A percentile compares a stretch with the other conserved stretches of the same genome.
Conservation (phyloP, 2,113 vertebrate species). For the Zingel zingel region DNA sequence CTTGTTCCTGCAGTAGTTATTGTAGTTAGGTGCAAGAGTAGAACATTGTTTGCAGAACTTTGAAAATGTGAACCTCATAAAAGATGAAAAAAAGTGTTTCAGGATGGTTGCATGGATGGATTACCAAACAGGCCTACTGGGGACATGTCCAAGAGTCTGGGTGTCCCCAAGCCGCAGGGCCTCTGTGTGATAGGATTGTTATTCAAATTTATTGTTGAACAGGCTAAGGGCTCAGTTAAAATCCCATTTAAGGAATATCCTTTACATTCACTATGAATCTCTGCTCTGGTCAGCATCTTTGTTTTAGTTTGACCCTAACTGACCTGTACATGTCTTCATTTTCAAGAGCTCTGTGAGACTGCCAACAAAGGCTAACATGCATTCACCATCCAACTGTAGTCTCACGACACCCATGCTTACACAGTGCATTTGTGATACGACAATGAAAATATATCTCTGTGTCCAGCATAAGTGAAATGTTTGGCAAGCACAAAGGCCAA, state of each 20-base stretch:
- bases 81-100: background rate
- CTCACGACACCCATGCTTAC: background rate
- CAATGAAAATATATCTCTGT: conserved; percentile 41
- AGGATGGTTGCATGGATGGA: background rate
- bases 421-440: background rate
- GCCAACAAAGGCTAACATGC: conserved; percentile 4
- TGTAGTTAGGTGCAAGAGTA: background rate
- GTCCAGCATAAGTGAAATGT: conserved; percentile 16
- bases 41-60: background rate
- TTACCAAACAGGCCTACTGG: background rate
- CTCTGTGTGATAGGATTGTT: background rate
- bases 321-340: background rate
- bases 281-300: background rate
- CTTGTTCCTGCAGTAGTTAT: background rate
- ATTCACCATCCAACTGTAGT: background rate
- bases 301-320: background rate
- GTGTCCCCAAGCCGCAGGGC: background rate
- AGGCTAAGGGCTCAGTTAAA: background rate
- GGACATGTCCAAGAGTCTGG: background rate
- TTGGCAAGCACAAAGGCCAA: conserved; percentile 40
- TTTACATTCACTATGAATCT: background rate
- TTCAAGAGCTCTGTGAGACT: conserved; percentile 14
- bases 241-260: background rate
- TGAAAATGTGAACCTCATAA: conserved; percentile 10
- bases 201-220: background rate